phyloP scores from a whole-genome alignment of 2,888 invertebrate species.

The Acrocera orbiculus region DNA sequence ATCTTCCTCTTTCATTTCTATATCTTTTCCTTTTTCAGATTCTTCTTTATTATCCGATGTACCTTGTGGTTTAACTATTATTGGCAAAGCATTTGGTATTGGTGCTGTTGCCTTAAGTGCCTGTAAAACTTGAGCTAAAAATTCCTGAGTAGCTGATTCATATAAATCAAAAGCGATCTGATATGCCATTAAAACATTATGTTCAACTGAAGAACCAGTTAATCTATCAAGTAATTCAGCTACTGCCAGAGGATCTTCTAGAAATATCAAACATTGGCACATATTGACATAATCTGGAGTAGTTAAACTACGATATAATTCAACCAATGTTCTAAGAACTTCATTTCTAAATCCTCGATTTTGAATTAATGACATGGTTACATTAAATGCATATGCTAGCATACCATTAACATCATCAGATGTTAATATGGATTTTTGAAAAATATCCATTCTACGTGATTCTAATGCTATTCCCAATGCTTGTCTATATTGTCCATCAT shows the following conservation, averaged over 20 bases:
- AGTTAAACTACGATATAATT: constrained; percentile 70
- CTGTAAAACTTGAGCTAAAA: constrained; percentile 70
- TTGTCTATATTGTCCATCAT: constrained; percentile 87
- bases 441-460: constrained; percentile 92
- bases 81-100: constrained; percentile 55
- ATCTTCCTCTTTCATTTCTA: constrained; percentile 32
- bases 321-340: constrained; percentile 75
- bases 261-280: constrained; percentile 92
- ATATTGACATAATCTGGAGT: constrained; percentile 96
- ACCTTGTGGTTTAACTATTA: constrained; percentile 55
- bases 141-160: constrained; percentile 97
- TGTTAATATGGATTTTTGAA: constrained; percentile 77
- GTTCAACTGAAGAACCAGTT: constrained; percentile 51
- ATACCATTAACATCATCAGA: constrained; percentile 81
- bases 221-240: constrained; percentile 85
- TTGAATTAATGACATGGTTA: constrained; percentile 90
- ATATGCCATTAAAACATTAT: constrained; percentile 86
- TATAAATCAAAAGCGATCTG: constrained; percentile 99
- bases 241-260: constrained; percentile 85
- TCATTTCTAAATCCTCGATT: constrained; percentile 84
- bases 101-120: constrained; percentile 68
- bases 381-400: constrained; percentile 89
- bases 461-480: constrained; percentile 93
- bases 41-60: constrained; percentile 26
- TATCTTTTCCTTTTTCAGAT: constrained; percentile 16